phyloP scores from a whole-genome alignment of 2,113 vertebrate genomes.

The Hiodon alosoides region DNA sequence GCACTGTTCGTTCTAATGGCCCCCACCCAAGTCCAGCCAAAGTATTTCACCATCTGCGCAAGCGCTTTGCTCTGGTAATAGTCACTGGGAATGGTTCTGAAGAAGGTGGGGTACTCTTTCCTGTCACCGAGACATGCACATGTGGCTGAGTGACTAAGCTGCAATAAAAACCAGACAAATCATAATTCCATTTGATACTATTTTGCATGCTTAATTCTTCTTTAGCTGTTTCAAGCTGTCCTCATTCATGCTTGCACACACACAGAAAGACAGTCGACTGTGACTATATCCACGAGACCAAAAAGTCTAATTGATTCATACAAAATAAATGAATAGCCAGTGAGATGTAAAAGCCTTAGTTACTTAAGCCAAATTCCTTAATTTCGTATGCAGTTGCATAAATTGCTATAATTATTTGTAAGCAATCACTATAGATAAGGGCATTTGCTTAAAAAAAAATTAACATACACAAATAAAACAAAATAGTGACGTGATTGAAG shows the following conservation, averaged over 20 bases:
- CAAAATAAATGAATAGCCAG: too few relatives aligned
- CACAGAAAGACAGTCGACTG: too few relatives aligned
- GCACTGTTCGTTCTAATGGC: constrained; percentile 59
- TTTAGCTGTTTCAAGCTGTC: too few relatives aligned
- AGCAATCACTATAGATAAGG: too few relatives aligned
- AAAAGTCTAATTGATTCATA: too few relatives aligned
- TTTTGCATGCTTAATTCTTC: too few relatives aligned
- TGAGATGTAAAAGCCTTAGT: too few relatives aligned
- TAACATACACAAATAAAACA: constrained; percentile 1
- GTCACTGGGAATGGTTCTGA: constrained; percentile 68
- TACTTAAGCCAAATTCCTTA: too few relatives aligned
- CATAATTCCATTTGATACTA: not conserved
- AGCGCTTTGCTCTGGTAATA: constrained; percentile 61
- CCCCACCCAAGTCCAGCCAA: constrained; percentile 67
- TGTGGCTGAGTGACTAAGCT: constrained; percentile 70
- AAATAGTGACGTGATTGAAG: not conserved
- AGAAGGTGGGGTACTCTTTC: constrained; percentile 63
- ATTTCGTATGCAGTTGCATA: too few relatives aligned
- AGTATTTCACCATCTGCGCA: constrained; percentile 64
- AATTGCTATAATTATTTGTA: too few relatives aligned
- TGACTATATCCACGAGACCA: too few relatives aligned
- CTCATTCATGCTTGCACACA: too few relatives aligned
- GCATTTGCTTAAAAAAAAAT: not conserved
- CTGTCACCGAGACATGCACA: constrained; percentile 69
- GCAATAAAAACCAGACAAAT: constrained; percentile 20